Percentiles rank a stretch among this genome's conserved stretches.
These are phyloP conservation scores for Crioceris asparagi DNA, from an alignment of 2,888 invertebrate genomes.

Conservation along the genomic window DNA sequence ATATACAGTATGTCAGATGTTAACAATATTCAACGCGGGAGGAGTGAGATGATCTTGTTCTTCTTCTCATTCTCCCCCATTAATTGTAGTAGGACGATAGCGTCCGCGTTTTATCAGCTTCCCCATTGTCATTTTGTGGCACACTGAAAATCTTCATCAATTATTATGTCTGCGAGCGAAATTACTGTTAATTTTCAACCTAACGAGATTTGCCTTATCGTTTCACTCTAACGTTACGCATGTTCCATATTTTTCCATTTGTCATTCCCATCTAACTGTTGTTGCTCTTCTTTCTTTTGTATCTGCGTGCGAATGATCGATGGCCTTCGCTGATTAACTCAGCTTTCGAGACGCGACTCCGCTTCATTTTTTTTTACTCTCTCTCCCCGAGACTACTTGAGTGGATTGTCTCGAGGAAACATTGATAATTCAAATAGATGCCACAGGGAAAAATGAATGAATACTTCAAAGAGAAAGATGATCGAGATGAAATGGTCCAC, in stretches of 20 bases:
- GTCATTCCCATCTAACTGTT: slow-evolving; percentile 25
- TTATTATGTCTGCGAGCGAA: slow-evolving; percentile 32
- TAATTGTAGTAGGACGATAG: slow-evolving; percentile 36
- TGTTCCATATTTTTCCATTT: slow-evolving; percentile 31
- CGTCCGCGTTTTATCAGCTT: slow-evolving; percentile 30
- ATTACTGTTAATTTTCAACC: slow-evolving; percentile 34
- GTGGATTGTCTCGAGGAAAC: too few relatives aligned
- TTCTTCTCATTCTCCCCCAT: slow-evolving; percentile 32
- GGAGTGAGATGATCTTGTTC: too few relatives aligned
- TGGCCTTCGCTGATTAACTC: slow-evolving; percentile 27
- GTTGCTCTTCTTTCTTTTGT: slow-evolving; percentile 12
- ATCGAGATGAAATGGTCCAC: too few relatives aligned
- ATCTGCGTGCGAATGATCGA: slow-evolving; percentile 28
- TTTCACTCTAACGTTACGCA: slow-evolving; percentile 22
- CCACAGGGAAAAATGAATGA: too few relatives aligned
- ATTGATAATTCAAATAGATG: too few relatives aligned
- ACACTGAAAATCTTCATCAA: slow-evolving; percentile 34
- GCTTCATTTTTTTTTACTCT: too few relatives aligned
- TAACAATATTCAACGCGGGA: slow-evolving; percentile 10
- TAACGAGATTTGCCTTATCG: slow-evolving; percentile 31
- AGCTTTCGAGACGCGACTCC: too few relatives aligned
- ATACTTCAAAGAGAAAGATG: too few relatives aligned
- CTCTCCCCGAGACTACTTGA: too few relatives aligned
- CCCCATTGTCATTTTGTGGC: slow-evolving; percentile 31
- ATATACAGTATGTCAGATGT: too few relatives aligned